Evolutionary conservation across 2,797 vertebrate genomes (phyloP).

Genomic region (Diceros bicornis): DNA sequence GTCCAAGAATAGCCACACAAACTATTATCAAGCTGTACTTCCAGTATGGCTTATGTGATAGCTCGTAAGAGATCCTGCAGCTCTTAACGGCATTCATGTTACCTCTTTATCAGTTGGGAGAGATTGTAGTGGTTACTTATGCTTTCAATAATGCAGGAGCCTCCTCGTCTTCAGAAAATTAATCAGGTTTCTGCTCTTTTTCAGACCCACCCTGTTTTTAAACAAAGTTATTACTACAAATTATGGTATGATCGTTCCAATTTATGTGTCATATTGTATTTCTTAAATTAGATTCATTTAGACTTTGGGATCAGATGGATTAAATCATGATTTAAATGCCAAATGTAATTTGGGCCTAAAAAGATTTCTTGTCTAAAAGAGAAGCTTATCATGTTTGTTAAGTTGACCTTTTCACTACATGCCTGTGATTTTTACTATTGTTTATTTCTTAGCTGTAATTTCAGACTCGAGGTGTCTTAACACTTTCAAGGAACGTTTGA

Average conservation of each 20-base stretch:
- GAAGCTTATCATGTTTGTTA: conserved; percentile 42
- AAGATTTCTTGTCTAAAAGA: background rate
- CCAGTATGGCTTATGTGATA: background rate
- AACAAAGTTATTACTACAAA: background rate
- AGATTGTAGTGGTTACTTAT: background rate
- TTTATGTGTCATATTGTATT: background rate
- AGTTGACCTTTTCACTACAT: conserved; percentile 13
- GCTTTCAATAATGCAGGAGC: background rate
- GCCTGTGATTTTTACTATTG: background rate
- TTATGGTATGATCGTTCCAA: background rate
- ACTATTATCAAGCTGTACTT: background rate
- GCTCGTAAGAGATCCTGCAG: background rate
- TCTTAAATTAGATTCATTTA: background rate
- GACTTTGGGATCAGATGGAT: background rate
- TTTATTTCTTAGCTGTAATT: conserved; percentile 24
- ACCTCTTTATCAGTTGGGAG: background rate
- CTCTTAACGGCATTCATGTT: background rate
- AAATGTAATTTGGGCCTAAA: conserved; percentile 47
- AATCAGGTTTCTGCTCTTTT: background rate
- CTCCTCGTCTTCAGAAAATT: background rate
- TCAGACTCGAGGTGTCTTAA: background rate
- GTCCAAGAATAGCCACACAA: background rate
- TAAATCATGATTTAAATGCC: conserved; percentile 21
- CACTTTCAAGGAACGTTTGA: conserved; percentile 35
- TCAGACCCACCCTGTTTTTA: background rate